Evolutionary conservation across 2,113 vertebrate genomes (phyloP), one percentile per base, ranked within the genome.

Genomic region (Suricata suricatta): DNA sequence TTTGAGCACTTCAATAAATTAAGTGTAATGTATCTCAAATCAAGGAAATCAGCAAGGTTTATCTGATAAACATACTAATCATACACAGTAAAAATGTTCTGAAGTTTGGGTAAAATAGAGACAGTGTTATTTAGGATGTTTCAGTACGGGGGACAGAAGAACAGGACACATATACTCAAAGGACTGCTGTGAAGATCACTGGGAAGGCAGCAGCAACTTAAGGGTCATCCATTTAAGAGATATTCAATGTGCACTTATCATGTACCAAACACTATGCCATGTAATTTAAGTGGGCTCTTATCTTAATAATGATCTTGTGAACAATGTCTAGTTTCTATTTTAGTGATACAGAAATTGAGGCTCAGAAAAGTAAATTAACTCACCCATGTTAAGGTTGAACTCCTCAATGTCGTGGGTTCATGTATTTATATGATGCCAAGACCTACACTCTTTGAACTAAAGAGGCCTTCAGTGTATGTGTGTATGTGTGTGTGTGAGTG

Each of bases 1-100:
- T 97, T 31, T 47, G n/a, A 95, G 63, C 19, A 87, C 38, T 66
- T 41, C 68, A 66, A 57, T 57, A 64, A 82, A 21, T 71, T 83
- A 92, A 74, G 81, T 80, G 60, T 41, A 95, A 81, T 47, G 19
- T 8, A 85, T 76, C n/a, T 96, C 83, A 82, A 88, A 94, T 92
- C 33, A 88, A 69, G 25, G 80, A 83, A 84, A 44, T 90, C 29
- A 74, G 27, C 29, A 90, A 82, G 21, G 47, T 92, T 87, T 94
- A 72, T 50, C 38, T 88, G 23, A 64, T 93, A 76, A 84, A 94
- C 21, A 38, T 63, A 52, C 76, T 68, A 86, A 86, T 83, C 11
- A 66, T 47, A 93, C 31, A 41, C 5, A 81, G 19, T 41, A 74
- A 92, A 81, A 35, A 77, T 19, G 14, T 54, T 85, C 88, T 87